phyloP scores from a whole-genome alignment of 2,797 vertebrate species.

The Neosilurus hyrtlii region DNA sequence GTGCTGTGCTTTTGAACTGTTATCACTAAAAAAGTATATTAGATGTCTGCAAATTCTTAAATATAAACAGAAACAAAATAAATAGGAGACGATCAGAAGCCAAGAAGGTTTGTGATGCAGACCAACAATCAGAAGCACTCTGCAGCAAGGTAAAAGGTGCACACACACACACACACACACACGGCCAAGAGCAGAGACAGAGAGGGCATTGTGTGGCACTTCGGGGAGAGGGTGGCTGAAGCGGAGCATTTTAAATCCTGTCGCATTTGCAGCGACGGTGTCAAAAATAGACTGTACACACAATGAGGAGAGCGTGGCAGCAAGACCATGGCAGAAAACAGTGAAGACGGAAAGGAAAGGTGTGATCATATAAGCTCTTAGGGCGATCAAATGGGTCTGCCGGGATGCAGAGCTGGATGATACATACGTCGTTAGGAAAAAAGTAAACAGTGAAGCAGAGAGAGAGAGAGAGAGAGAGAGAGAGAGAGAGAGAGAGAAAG shows the following conservation, averaged over 20 bases:
- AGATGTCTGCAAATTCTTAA: not conserved
- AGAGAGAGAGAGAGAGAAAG: too few relatives aligned
- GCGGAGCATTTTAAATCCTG: conserved; percentile 5
- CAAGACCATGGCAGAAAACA: not conserved
- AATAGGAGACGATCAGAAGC: not conserved
- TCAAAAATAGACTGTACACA: not conserved
- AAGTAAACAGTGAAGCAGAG: conserved; percentile 22
- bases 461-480: not conserved
- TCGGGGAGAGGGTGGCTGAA: conserved; percentile 9
- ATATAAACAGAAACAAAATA: not conserved
- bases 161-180: not conserved
- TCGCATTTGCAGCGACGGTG: not conserved
- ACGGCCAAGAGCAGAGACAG: not conserved
- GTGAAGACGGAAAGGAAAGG: not conserved
- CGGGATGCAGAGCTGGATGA: not conserved
- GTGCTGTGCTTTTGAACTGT: not conserved
- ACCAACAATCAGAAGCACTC: not conserved
- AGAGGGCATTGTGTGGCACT: conserved; percentile 18
- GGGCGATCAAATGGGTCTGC: not conserved
- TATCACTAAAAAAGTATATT: not conserved
- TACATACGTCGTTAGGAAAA: not conserved
- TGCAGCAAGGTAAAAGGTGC: conserved; percentile 23
- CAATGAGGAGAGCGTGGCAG: not conserved
- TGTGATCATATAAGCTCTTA: not conserved
- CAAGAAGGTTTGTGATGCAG: not conserved